Evolutionary conservation across 2,888 invertebrate genomes (phyloP).

Genomic region (Thymelicus acteon): DNA sequence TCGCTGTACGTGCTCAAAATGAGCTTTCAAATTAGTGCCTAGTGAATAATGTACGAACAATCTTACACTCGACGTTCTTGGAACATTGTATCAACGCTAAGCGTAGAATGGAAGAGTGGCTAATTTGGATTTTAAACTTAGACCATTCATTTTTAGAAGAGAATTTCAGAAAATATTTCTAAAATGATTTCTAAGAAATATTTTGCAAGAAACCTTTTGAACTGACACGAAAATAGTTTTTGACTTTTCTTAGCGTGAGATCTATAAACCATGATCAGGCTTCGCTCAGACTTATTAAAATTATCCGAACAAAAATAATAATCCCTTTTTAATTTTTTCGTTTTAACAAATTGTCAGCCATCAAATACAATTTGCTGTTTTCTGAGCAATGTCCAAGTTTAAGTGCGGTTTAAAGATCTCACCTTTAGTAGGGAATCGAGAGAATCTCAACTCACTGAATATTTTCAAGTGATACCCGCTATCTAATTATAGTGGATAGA

Average conservation of each 20-base stretch:
- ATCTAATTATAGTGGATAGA: too few relatives aligned
- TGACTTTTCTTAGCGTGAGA: not conserved
- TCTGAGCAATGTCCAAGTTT: too few relatives aligned
- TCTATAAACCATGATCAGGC: not conserved
- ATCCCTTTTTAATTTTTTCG: too few relatives aligned
- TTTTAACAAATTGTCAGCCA: too few relatives aligned
- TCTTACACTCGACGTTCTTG: constrained; percentile 40
- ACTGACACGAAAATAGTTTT: not conserved
- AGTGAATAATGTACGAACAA: constrained; percentile 48
- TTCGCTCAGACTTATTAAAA: too few relatives aligned
- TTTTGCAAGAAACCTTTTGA: constrained; percentile 1
- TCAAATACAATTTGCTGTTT: too few relatives aligned
- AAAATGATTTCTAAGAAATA: constrained; percentile 9
- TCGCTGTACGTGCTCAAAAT: constrained; percentile 29
- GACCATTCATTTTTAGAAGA: constrained; percentile 35
- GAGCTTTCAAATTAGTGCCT: constrained; percentile 48
- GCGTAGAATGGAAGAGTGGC: constrained; percentile 36
- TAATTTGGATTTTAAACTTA: constrained; percentile 37
- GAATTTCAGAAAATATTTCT: constrained; percentile 27
- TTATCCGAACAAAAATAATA: too few relatives aligned
- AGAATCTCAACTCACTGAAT: too few relatives aligned
- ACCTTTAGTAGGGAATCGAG: too few relatives aligned
- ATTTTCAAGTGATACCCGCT: too few relatives aligned
- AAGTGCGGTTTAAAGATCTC: too few relatives aligned
- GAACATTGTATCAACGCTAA: constrained; percentile 38